A percentile compares a stretch with the other conserved stretches of the same genome.
phyloP scores from a whole-genome alignment of 2,888 invertebrate species.

The Boloria selene region DNA sequence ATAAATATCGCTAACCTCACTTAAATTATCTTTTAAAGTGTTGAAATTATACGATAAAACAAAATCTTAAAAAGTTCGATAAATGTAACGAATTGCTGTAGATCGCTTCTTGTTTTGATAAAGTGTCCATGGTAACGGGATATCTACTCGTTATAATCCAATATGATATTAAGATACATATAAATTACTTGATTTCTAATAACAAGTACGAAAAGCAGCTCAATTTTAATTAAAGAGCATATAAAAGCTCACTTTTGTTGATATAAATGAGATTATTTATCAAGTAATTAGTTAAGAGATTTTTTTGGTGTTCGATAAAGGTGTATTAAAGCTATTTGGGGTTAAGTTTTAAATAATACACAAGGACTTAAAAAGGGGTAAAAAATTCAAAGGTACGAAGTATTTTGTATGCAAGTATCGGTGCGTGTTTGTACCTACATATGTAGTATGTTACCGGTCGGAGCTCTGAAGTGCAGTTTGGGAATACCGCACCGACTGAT shows the following conservation, averaged over 20 bases:
- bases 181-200: slow-evolving; percentile 16
- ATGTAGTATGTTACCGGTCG: slow-evolving; percentile 54
- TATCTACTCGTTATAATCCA: neutral
- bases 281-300: too few species aligned
- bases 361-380: slow-evolving; percentile 14
- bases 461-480: slow-evolving; percentile 80
- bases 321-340: too few species aligned
- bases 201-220: slow-evolving; percentile 1
- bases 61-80: neutral
- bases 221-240: slow-evolving; percentile 8
- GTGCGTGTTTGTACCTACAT: slow-evolving; percentile 39
- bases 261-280: too few species aligned
- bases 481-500: slow-evolving; percentile 82
- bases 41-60: slow-evolving; percentile 18
- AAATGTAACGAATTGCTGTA: neutral
- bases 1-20: slow-evolving; percentile 11
- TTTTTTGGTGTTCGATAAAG: too few species aligned
- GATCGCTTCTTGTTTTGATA: slow-evolving; percentile 11
- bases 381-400: slow-evolving; percentile 29
- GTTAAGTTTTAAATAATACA: slow-evolving; percentile 7
- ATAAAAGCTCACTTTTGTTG: slow-evolving; percentile 1
- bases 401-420: slow-evolving; percentile 38
- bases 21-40: slow-evolving; percentile 10
- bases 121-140: slow-evolving; percentile 4
- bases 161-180: slow-evolving; percentile 11